These are phyloP conservation scores for Haliaeetus leucogaster DNA, from an alignment of 2,113 vertebrate species.

Conservation along the genomic window DNA sequence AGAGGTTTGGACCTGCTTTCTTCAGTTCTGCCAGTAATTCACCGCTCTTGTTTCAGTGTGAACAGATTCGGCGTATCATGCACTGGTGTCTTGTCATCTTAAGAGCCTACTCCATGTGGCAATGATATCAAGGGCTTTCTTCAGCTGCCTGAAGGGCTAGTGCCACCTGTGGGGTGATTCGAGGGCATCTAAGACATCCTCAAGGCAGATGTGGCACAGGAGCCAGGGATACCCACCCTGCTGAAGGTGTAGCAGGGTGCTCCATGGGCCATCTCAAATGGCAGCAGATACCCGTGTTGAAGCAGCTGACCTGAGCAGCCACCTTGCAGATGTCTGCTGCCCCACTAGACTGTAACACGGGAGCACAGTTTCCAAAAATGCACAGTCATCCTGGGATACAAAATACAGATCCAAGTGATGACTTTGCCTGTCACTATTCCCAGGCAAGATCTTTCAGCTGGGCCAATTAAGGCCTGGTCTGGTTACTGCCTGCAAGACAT, in stretches of 20 bases:
- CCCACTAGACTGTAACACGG: not conserved
- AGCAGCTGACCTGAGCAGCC: not conserved
- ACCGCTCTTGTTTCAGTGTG: rapidly evolving
- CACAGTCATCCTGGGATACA: not conserved
- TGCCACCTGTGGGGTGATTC: not conserved
- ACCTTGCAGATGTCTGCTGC: not conserved
- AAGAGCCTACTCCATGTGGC: rapidly evolving
- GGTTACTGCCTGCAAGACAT: not conserved
- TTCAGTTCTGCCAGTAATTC: not conserved
- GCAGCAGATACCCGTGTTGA: not conserved
- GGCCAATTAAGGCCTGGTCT: not conserved
- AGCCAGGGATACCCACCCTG: too few relatives aligned
- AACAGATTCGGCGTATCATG: rapidly evolving
- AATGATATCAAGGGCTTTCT: not conserved
- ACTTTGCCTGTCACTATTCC: not conserved
- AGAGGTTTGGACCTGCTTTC: not conserved
- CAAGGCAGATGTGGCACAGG: not conserved
- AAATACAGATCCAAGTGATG: not conserved
- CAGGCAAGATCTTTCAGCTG: not conserved
- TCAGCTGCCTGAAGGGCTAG: not conserved
- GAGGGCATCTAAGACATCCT: not conserved
- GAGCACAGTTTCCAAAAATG: not conserved
- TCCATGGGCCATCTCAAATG: not conserved
- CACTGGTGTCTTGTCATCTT: not conserved
- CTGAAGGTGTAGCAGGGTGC: rapidly evolving